A percentile compares a stretch with the other conserved stretches of the same genome.
These are phyloP conservation scores for Ahaetulla prasina DNA, from an alignment of 2,113 vertebrate species.

Conservation along the genomic window DNA sequence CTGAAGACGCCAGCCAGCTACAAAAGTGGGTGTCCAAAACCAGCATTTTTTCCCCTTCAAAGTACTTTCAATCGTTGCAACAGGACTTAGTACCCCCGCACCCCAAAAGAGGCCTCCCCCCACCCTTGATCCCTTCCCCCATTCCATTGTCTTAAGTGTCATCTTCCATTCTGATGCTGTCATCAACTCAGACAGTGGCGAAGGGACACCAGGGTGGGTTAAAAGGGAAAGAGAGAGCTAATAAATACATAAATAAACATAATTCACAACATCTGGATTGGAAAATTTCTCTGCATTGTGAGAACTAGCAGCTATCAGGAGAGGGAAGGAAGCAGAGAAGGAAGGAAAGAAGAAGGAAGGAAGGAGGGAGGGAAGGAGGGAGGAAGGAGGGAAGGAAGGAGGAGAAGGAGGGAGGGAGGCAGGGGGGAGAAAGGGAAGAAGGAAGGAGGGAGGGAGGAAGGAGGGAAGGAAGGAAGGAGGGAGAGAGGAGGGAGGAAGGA, in stretches of 20 bases:
- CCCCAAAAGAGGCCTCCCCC: not conserved
- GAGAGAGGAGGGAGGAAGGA: too few species aligned
- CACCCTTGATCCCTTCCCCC: not conserved
- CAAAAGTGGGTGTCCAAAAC: not conserved
- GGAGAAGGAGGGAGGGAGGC: too few species aligned
- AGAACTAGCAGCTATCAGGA: not conserved
- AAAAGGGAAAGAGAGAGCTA: not conserved
- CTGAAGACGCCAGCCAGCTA: not conserved
- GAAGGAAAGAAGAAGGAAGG: not conserved
- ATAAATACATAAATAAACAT: not conserved
- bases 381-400: not conserved
- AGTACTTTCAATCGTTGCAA: not conserved
- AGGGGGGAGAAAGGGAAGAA: too few species aligned
- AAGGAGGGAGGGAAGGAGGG: too few species aligned
- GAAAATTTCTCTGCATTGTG: not conserved
- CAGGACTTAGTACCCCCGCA: not conserved
- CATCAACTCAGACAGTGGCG: not conserved
- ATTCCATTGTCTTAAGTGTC: not conserved
- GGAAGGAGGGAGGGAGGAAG: too few species aligned
- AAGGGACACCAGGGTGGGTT: not conserved
- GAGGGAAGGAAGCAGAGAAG: not conserved
- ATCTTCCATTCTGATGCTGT: not conserved
- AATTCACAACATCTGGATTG: not conserved
- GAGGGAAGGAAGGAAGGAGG: accelerated
- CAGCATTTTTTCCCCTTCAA: not conserved